Conservation (phyloP, 2,113 vertebrate genomes). For the Engraulis encrasicolus region DNA sequence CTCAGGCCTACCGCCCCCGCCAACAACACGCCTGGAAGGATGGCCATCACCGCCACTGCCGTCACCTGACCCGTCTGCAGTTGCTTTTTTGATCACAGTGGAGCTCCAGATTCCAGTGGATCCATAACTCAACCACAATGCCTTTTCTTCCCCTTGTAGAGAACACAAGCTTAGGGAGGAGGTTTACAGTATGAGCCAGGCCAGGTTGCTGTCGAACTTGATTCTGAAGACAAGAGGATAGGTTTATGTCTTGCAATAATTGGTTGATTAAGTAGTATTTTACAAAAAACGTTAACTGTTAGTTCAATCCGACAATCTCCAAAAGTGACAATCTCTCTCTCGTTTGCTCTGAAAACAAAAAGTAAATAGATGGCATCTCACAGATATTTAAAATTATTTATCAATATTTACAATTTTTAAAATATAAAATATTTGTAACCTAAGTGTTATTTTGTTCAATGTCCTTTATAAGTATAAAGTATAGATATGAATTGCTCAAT, state of each 20-base stretch:
- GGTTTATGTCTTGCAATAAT: not conserved
- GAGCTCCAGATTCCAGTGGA: not conserved
- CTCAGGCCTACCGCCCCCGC: no score
- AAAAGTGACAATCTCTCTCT: conserved; percentile 52
- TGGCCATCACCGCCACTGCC: no score
- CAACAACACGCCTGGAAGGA: no score
- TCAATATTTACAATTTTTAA: conserved; percentile 40
- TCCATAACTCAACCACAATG: not conserved
- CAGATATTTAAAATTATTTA: conserved; percentile 45
- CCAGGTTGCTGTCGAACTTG: not conserved
- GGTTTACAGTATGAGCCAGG: not conserved
- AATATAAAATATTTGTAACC: conserved; percentile 42
- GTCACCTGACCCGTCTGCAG: no score
- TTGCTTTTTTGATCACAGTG: conserved; percentile 41
- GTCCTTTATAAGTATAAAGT: conserved; percentile 45
- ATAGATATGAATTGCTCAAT: conserved; percentile 32
- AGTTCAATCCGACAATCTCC: conserved; percentile 49
- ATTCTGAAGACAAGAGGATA: not conserved
- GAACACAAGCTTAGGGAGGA: not conserved
- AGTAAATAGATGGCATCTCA: not conserved
- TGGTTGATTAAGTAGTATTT: not conserved
- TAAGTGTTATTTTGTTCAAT: conserved; percentile 48
- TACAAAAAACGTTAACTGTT: conserved; percentile 23
- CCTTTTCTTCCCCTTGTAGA: not conserved
- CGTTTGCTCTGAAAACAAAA: no score